phyloP scores from a whole-genome alignment of 2,113 vertebrate genomes.

The Pipra filicauda region DNA sequence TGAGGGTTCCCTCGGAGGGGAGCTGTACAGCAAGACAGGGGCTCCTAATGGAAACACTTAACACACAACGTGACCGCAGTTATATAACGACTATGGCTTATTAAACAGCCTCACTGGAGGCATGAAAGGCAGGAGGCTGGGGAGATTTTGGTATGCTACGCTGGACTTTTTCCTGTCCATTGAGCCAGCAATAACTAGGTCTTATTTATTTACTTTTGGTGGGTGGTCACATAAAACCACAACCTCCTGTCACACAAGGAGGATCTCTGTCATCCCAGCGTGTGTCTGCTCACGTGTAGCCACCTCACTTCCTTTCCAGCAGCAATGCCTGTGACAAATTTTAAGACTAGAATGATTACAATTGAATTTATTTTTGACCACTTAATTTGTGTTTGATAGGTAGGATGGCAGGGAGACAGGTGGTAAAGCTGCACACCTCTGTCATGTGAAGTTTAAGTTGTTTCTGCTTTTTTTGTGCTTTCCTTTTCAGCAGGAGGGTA shows the following conservation, averaged over 20 bases:
- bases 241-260: background rate
- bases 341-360: background rate
- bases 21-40: background rate
- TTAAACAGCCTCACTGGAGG: constrained; percentile 47
- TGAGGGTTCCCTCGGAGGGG: background rate
- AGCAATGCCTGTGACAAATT: background rate
- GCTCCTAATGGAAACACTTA: background rate
- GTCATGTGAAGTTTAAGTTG: background rate
- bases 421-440: background rate
- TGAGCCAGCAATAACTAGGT: constrained; percentile 42
- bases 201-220: constrained; percentile 62
- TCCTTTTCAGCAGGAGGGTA: background rate
- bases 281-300: background rate
- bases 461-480: background rate
- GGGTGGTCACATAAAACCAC: background rate
- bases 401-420: background rate
- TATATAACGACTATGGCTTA: constrained; percentile 21
- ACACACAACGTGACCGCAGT: background rate
- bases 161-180: constrained; percentile 31
- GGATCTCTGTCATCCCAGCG: background rate
- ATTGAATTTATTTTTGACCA: background rate
- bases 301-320: background rate
- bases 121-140: background rate
- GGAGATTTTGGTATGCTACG: background rate
- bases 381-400: background rate